Conservation (phyloP, 2,797 vertebrate genomes). For the Harpagifer antarcticus region DNA sequence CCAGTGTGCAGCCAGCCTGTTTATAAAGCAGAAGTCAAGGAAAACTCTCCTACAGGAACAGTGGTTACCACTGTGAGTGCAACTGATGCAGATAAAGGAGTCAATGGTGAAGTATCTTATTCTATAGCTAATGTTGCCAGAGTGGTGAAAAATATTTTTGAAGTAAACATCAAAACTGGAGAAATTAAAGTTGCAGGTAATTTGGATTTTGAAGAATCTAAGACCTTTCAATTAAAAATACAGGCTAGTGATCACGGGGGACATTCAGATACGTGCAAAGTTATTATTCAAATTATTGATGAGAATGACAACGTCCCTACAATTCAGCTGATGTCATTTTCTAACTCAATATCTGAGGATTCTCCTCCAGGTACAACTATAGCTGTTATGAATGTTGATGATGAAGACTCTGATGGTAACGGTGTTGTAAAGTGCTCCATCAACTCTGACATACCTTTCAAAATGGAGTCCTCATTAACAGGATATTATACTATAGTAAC, state of each 20-base stretch:
- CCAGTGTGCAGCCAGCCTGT: conserved; percentile 82
- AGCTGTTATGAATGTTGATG: conserved; percentile 72
- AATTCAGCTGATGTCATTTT: conserved; percentile 74
- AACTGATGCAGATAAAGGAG: conserved; percentile 83
- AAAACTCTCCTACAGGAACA: conserved; percentile 77
- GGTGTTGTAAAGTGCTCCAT: conserved; percentile 68
- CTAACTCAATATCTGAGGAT: conserved; percentile 67
- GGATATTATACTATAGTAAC: conserved; percentile 84
- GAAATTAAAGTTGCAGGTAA: conserved; percentile 58
- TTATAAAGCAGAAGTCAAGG: conserved; percentile 80
- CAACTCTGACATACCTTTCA: conserved; percentile 68
- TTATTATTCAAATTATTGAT: conserved; percentile 73
- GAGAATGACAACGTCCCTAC: conserved; percentile 78
- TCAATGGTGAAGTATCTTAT: conserved; percentile 74
- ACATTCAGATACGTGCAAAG: conserved; percentile 66
- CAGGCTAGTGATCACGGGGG: conserved; percentile 71
- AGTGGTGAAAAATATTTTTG: conserved; percentile 59
- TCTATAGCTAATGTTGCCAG: conserved; percentile 20
- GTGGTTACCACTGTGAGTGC: conserved; percentile 80
- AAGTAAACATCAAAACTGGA: conserved; percentile 61
- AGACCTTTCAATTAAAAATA: conserved; percentile 61
- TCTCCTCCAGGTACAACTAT: conserved; percentile 72
- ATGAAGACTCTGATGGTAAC: conserved; percentile 69
- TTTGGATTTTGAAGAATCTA: conserved; percentile 77
- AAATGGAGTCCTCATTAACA: conserved; percentile 73